Conservation (phyloP, 2,888 invertebrate genomes). For the Andrena trimmerana region DNA sequence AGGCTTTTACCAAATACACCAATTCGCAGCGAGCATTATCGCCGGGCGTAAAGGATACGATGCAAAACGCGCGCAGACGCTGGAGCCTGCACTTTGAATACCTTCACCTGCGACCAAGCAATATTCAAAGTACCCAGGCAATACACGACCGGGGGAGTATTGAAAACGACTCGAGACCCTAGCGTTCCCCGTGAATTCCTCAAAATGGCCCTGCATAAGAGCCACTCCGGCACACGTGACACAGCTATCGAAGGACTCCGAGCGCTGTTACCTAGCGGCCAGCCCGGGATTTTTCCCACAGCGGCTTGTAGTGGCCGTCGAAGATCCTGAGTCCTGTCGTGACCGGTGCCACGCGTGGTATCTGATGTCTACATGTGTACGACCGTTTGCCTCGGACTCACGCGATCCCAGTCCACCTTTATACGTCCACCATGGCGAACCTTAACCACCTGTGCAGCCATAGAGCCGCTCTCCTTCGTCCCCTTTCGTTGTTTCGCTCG, state of each 20-base stretch:
- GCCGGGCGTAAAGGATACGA: slow-evolving; percentile 19
- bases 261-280: slow-evolving; percentile 37
- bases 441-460: slow-evolving; percentile 73
- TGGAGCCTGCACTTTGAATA: slow-evolving; percentile 19
- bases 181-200: slow-evolving; percentile 10
- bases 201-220: slow-evolving; percentile 1
- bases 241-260: slow-evolving; percentile 38
- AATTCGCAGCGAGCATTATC: slow-evolving; percentile 8
- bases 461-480: slow-evolving; percentile 56
- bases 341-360: slow-evolving; percentile 77
- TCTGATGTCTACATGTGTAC: slow-evolving; percentile 80
- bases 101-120: neutral
- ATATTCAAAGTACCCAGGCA: slow-evolving; percentile 12
- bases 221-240: slow-evolving; percentile 4
- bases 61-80: slow-evolving; percentile 9
- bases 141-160: slow-evolving; percentile 11
- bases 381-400: slow-evolving; percentile 72
- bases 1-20: slow-evolving; percentile 34
- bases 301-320: slow-evolving; percentile 66
- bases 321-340: slow-evolving; percentile 74
- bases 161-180: neutral
- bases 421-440: slow-evolving; percentile 68
- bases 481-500: slow-evolving; percentile 34
- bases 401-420: slow-evolving; percentile 77
- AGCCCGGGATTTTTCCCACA: slow-evolving; percentile 55